These are phyloP conservation scores for Scatophagus argus DNA, from an alignment of 2,113 vertebrate genomes.

Conservation along the genomic window DNA sequence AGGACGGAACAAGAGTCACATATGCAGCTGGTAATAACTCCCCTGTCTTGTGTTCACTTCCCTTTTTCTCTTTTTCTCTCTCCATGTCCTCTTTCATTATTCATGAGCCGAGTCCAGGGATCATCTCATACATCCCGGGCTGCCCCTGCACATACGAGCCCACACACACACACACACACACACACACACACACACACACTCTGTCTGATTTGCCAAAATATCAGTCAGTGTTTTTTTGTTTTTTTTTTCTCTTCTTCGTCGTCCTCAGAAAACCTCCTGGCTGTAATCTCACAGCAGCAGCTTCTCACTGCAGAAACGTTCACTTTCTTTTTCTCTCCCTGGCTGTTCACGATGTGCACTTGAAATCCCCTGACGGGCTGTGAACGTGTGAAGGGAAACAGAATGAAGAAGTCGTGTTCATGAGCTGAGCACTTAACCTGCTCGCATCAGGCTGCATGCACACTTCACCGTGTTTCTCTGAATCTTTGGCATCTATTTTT, in stretches of 20 bases:
- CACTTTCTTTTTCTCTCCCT: not conserved
- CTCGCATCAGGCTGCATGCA: not conserved
- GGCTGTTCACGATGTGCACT: not conserved
- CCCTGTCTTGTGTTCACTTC: not conserved
- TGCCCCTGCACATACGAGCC: too few species aligned
- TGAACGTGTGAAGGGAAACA: not conserved
- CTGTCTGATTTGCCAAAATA: conserved; percentile 1
- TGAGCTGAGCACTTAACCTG: not conserved
- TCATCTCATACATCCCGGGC: conserved; percentile 3
- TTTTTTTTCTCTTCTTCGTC: not conserved
- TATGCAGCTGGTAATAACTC: not conserved
- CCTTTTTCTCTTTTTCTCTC: accelerated
- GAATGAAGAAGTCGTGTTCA: not conserved
- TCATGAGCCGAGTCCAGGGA: conserved; percentile 32
- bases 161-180: not conserved
- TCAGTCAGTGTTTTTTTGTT: not conserved
- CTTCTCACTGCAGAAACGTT: conserved; percentile 3
- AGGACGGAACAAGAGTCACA: too few species aligned
- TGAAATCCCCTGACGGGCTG: conserved; percentile 1
- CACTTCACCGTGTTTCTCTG: too few species aligned
- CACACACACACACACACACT: not conserved
- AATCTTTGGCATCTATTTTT: not conserved
- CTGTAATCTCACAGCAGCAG: conserved; percentile 34
- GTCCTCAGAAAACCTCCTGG: conserved; percentile 12
- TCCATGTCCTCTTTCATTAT: not conserved